phyloP scores from a whole-genome alignment of 1,140 invertebrate species.

The Plodia interpunctella region DNA sequence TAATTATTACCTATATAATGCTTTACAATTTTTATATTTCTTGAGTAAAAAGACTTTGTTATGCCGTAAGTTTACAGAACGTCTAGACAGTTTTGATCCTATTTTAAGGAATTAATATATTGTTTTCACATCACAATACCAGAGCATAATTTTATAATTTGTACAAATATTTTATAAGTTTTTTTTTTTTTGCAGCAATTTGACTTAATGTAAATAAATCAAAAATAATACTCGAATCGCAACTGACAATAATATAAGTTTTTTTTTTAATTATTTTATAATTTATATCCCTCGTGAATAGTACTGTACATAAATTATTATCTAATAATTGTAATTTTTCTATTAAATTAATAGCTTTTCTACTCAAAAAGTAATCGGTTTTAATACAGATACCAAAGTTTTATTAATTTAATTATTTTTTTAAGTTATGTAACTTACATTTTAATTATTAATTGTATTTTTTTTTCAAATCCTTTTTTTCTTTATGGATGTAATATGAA shows the following conservation, averaged over 20 bases:
- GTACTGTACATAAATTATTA: conserved; percentile 61
- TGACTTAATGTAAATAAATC: conserved; percentile 52
- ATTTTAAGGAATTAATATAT: conserved; percentile 2
- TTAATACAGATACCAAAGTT: conserved; percentile 75
- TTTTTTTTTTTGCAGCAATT: conserved; percentile 21
- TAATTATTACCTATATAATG: background rate
- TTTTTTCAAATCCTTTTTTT: conserved; percentile 39
- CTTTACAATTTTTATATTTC: background rate
- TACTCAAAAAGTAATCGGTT: conserved; percentile 69
- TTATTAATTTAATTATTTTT: conserved; percentile 69
- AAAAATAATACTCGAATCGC: conserved; percentile 62
- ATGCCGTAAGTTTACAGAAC: background rate
- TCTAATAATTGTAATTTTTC: conserved; percentile 47
- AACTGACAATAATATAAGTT: conserved; percentile 72
- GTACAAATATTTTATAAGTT: conserved; percentile 8
- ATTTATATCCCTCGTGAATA: conserved; percentile 53
- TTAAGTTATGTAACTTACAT: conserved; percentile 68
- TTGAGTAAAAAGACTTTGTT: background rate
- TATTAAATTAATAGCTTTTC: conserved; percentile 61
- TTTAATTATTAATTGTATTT: conserved; percentile 30
- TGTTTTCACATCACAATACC: background rate
- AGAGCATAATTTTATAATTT: conserved; percentile 7
- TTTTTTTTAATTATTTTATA: conserved; percentile 54
- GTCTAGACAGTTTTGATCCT: background rate
- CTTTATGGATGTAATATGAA: conserved; percentile 19